These are phyloP conservation scores for Nicator chloris DNA, from an alignment of 2,113 vertebrate species.

Conservation along the genomic window DNA sequence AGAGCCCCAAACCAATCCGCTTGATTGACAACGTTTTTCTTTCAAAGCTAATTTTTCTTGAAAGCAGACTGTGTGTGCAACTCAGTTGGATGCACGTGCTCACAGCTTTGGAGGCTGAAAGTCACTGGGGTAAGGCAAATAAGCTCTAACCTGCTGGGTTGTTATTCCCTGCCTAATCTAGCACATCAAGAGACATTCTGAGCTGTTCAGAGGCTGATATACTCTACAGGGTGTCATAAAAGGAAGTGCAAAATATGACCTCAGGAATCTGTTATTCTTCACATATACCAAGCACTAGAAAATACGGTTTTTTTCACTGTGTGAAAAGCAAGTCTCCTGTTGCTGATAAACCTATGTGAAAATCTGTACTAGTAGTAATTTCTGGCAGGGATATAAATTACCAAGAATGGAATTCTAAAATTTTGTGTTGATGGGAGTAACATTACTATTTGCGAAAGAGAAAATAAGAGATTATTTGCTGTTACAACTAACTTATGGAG, in stretches of 20 bases:
- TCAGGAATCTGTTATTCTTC: conserved; percentile 66
- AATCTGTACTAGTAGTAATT: conserved; percentile 35
- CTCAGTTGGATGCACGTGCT: background rate
- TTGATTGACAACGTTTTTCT: background rate
- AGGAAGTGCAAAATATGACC: conserved; percentile 47
- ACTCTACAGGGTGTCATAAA: conserved; percentile 5
- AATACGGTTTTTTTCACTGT: conserved; percentile 49
- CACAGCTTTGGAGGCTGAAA: background rate
- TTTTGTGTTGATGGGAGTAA: conserved; percentile 46
- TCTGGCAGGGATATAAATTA: conserved; percentile 47
- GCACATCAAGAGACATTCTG: background rate
- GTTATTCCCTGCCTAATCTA: conserved; percentile 1
- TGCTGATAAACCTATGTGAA: conserved; percentile 39
- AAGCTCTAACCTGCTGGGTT: background rate
- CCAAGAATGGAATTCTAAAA: conserved; percentile 21
- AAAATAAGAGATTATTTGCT: conserved; percentile 54
- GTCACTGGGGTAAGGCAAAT: background rate
- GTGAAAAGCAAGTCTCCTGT: conserved; percentile 48
- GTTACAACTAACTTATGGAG: conserved; percentile 41
- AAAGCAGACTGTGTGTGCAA: background rate
- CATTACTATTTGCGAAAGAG: conserved; percentile 44
- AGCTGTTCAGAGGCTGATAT: background rate
- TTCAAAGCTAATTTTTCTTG: background rate
- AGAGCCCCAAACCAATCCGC: background rate
- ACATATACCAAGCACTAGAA: conserved; percentile 46